Conservation (phyloP, 2,797 vertebrate species). For the Phataginus tetradactyla region DNA sequence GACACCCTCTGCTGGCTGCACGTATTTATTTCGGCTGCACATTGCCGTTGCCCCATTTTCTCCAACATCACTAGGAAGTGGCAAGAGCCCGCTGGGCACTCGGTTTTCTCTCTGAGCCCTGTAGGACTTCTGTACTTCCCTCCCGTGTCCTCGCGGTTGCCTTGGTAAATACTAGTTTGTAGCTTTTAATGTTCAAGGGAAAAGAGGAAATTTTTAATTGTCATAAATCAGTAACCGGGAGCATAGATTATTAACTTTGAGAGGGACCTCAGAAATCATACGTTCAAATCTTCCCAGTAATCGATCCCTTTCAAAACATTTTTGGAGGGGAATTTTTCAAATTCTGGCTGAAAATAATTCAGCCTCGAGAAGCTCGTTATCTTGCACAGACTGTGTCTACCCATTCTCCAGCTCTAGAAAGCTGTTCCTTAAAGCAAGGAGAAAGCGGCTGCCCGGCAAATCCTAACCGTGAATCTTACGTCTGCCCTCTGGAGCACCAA, state of each 20-base stretch:
- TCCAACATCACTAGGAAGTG: not conserved
- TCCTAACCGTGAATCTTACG: not conserved
- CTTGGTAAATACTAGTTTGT: not conserved
- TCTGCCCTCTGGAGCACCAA: not conserved
- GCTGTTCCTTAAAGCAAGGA: slow-evolving; percentile 16
- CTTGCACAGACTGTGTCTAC: slow-evolving; percentile 14
- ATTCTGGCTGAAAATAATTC: slow-evolving; percentile 28
- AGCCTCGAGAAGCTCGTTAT: not conserved
- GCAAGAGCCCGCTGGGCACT: not conserved
- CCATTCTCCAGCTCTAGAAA: slow-evolving; percentile 10
- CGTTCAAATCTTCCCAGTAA: not conserved
- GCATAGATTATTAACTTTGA: not conserved
- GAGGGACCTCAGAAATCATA: not conserved
- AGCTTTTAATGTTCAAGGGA: not conserved
- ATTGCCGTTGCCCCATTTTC: not conserved
- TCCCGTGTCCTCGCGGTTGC: not conserved
- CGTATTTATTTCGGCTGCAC: not conserved
- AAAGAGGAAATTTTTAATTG: not conserved
- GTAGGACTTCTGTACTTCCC: not conserved
- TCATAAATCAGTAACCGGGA: slow-evolving; percentile 18
- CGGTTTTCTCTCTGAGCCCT: not conserved
- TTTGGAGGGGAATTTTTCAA: not conserved
- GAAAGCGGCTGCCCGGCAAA: not conserved
- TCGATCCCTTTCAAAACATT: not conserved
- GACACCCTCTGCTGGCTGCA: not conserved